These are phyloP conservation scores for Achroia grisella DNA, from an alignment of 1,140 invertebrate genomes.

Conservation along the genomic window DNA sequence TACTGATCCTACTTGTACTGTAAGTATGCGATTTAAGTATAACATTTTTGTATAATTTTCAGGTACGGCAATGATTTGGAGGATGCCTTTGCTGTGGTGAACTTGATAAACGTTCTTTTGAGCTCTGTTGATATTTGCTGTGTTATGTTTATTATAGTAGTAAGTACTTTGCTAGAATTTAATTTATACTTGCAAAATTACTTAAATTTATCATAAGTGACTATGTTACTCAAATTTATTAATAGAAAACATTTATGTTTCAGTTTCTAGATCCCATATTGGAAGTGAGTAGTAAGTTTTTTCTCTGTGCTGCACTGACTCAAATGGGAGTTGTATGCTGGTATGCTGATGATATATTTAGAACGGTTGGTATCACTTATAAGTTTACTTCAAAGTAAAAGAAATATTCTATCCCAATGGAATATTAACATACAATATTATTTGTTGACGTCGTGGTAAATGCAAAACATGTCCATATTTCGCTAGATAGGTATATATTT, in stretches of 20 bases:
- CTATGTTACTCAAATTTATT: too few species aligned
- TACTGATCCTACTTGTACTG: too few species aligned
- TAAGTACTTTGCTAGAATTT: slow-evolving; percentile 11
- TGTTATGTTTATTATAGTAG: slow-evolving; percentile 54
- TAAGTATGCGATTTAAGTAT: too few species aligned
- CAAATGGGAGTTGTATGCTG: slow-evolving; percentile 59
- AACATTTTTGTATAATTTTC: slow-evolving; percentile 12
- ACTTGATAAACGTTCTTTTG: slow-evolving; percentile 51
- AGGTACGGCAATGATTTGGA: slow-evolving; percentile 55
- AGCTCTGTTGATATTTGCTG: slow-evolving; percentile 60
- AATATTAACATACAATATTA: too few species aligned
- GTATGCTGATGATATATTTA: slow-evolving; percentile 59
- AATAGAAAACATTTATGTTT: slow-evolving; percentile 9
- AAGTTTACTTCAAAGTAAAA: too few species aligned
- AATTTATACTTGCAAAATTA: too few species aligned
- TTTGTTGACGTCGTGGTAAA: too few species aligned
- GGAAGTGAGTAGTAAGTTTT: slow-evolving; percentile 60
- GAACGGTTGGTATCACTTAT: slow-evolving; percentile 36
- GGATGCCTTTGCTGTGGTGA: slow-evolving; percentile 47
- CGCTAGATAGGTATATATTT: too few species aligned
- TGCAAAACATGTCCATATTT: too few species aligned
- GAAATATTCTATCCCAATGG: too few species aligned
- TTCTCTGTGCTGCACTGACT: slow-evolving; percentile 42
- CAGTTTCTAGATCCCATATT: slow-evolving; percentile 52
- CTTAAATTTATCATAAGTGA: too few species aligned